phyloP scores from a whole-genome alignment of 2,888 invertebrate genomes.

The Erebia aethiops region DNA sequence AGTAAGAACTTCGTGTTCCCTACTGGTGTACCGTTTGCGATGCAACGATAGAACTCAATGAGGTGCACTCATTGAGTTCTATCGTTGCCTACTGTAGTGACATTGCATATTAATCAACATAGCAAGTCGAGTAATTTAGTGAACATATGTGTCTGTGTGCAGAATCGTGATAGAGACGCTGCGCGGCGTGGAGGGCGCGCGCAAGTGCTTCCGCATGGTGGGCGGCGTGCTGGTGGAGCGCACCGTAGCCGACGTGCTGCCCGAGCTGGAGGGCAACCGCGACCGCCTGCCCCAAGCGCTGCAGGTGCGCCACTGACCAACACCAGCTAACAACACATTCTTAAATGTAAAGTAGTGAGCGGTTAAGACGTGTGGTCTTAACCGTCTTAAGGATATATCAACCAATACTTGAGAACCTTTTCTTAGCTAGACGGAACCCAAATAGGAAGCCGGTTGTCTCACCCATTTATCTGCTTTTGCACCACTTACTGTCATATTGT shows the following conservation, averaged over 20 bases:
- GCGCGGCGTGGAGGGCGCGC: conserved; percentile 90
- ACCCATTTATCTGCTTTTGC: too few relatives aligned
- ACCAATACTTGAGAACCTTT: too few relatives aligned
- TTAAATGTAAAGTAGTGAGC: too few relatives aligned
- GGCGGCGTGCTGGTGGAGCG: conserved; percentile 97
- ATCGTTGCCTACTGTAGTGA: neutral
- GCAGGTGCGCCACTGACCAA: conserved; percentile 15
- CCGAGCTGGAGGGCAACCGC: conserved; percentile 90
- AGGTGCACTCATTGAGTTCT: too few relatives aligned
- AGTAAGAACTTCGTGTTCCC: conserved; percentile 89
- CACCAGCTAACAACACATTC: too few relatives aligned
- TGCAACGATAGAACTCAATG: too few relatives aligned
- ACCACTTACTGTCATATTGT: too few relatives aligned
- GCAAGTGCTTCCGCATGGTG: conserved; percentile 96
- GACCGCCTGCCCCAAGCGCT: conserved; percentile 85
- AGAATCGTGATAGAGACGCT: conserved; percentile 98
- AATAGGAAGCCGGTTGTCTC: too few relatives aligned
- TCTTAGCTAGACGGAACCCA: too few relatives aligned
- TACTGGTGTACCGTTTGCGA: too few relatives aligned
- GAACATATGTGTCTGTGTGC: conserved; percentile 30
- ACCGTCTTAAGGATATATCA: too few relatives aligned
- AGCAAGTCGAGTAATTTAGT: neutral
- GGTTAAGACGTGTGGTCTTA: too few relatives aligned
- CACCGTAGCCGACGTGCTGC: conserved; percentile 95
- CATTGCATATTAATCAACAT: neutral